Base-by-base conservation (phyloP, 1,140 invertebrate genomes). In the Spodoptera frugiperda region DNA sequence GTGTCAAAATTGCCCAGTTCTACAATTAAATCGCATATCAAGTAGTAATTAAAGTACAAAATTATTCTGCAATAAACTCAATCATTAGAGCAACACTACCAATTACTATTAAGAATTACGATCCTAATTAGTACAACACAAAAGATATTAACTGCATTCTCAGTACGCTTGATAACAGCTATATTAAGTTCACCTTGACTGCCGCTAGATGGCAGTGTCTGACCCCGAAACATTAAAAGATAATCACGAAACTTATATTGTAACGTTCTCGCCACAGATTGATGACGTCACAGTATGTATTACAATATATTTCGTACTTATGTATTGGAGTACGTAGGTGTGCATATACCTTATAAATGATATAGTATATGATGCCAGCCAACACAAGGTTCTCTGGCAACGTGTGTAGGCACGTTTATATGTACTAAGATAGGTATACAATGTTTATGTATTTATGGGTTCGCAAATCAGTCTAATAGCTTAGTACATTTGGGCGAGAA, bases 171-270 rank as follows among this genome's bases (percentile, higher is more conserved):
- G n/a, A 53, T 53, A 70, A 30, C 25, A 44, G 30, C 48, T 25
- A 48, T 48, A 15, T 8, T 39, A 39, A 39, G n/a, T 72, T 72
- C 70, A 72, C 70, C 70, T 72, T 72, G 70, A 72, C 30, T 44
- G 30, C 53, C 68, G 5, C 11, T 57, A 57, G 48, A 57, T 57
- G 51, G 30, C 33, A 4, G 3, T 9, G 44, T 72, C 2, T 72
- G 70, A 59, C 70, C 70, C 54, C 70, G 44, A 72, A 72, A 72
- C 70, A 72, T 72, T 72, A 59, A 72, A 48, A 57, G 17, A 46
- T 72, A 72, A 72, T 72, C 54, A 72, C 70, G 70, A 72, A 59
- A 59, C 17, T 55, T 19, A 71, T 54, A 55, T 54, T 71, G 68
- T 55, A 71, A 71, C 19, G 30, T 51, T 55, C 68, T 49, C 15